A percentile compares a stretch with the other conserved stretches of the same genome.
phyloP scores from a whole-genome alignment of 2,113 vertebrate genomes.

The Brachyhypopomus gauderio region DNA sequence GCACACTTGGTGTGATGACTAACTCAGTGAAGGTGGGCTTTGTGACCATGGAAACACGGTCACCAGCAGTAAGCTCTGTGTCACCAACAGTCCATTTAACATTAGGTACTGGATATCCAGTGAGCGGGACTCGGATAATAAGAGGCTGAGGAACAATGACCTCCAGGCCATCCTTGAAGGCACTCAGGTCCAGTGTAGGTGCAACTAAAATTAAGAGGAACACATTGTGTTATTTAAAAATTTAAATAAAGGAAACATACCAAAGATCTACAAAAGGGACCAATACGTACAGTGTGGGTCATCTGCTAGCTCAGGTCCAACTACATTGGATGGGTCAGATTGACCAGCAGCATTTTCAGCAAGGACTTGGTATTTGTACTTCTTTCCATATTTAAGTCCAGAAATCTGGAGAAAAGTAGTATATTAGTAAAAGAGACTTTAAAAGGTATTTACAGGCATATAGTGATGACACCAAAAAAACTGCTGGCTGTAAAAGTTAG shows the following conservation, averaged over 20 bases:
- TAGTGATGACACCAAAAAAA: neutral
- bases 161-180: slow-evolving; percentile 93
- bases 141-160: slow-evolving; percentile 92
- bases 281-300: slow-evolving; percentile 82
- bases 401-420: slow-evolving; percentile 77
- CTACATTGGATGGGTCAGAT: slow-evolving; percentile 88
- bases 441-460: neutral
- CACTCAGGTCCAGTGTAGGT: slow-evolving; percentile 89
- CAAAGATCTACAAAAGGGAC: neutral
- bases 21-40: slow-evolving; percentile 85
- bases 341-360: slow-evolving; percentile 95
- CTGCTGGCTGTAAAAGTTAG: neutral
- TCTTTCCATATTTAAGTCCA: slow-evolving; percentile 85
- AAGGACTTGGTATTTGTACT: slow-evolving; percentile 91
- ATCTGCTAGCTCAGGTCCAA: slow-evolving; percentile 92
- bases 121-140: slow-evolving; percentile 88
- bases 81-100: slow-evolving; percentile 89
- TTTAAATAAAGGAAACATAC: neutral
- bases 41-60: slow-evolving; percentile 84
- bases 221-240: neutral
- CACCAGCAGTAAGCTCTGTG: slow-evolving; percentile 78
- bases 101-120: slow-evolving; percentile 87
- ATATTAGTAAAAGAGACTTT: neutral
- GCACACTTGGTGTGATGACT: slow-evolving; percentile 86
- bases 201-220: slow-evolving; percentile 72